Evolutionary conservation across 2,113 vertebrate genomes (phyloP).

Genomic region (Euleptes europaea): DNA sequence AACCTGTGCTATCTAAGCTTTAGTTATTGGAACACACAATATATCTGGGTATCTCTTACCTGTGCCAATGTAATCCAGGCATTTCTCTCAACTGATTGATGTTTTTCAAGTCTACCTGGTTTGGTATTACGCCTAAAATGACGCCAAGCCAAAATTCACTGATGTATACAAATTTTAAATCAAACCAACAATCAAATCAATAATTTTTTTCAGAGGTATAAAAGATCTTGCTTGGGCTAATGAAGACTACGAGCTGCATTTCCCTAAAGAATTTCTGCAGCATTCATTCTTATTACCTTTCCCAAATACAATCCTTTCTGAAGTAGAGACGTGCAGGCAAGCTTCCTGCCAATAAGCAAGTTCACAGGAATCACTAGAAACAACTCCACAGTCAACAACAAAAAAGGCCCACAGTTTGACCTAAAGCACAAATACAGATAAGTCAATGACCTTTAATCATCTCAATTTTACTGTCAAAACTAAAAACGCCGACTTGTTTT

Average conservation of each 20-base stretch:
- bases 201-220: neutral
- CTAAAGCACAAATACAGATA: slow-evolving; percentile 37
- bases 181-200: neutral
- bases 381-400: slow-evolving; percentile 48
- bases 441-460: slow-evolving; percentile 48
- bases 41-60: neutral
- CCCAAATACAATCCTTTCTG: slow-evolving; percentile 52
- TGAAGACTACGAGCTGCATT: slow-evolving; percentile 46
- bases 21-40: neutral
- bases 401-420: slow-evolving; percentile 29
- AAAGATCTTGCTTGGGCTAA: slow-evolving; percentile 41
- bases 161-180: accelerated
- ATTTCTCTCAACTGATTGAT: neutral
- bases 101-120: neutral
- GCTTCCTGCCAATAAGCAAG: slow-evolving; percentile 59
- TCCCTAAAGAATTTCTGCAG: slow-evolving; percentile 35
- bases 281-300: slow-evolving; percentile 52
- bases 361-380: slow-evolving; percentile 57
- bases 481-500: neutral
- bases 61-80: neutral
- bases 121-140: neutral
- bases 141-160: neutral
- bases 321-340: slow-evolving; percentile 62
- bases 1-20: neutral
- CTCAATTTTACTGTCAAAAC: slow-evolving; percentile 19